phyloP scores from a whole-genome alignment of 2,113 vertebrate species.

The Pithys albifrons region DNA sequence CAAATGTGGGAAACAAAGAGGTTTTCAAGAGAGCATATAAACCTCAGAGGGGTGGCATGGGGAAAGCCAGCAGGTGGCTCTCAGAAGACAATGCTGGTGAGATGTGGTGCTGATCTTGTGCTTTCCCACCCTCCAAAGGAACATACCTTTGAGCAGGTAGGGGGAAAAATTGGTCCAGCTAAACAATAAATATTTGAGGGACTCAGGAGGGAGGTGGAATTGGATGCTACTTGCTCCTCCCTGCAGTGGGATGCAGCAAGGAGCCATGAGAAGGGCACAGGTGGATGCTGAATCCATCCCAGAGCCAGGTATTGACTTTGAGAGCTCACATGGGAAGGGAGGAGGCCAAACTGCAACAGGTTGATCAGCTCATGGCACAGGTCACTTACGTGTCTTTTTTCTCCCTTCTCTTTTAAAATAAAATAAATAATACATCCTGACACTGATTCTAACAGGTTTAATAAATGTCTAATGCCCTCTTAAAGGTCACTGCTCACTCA shows the following conservation, averaged over 20 bases:
- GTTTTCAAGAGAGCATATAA: neutral
- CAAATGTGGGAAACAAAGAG: constrained; percentile 46
- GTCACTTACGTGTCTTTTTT: neutral
- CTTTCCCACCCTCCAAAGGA: neutral
- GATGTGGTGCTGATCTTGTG: neutral
- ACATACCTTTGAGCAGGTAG: neutral
- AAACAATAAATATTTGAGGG: neutral
- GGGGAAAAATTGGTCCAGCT: neutral
- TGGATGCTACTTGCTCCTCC: neutral
- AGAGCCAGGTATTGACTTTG: neutral
- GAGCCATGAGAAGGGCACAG: neutral
- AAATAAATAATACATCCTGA: constrained; percentile 3
- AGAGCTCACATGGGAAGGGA: neutral
- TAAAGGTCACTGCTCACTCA: neutral
- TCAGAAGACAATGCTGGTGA: neutral
- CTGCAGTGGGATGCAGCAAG: neutral
- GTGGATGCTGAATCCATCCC: neutral
- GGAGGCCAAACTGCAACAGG: fast-evolving
- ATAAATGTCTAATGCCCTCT: constrained; percentile 20
- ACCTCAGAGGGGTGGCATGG: neutral
- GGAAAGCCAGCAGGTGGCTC: fast-evolving
- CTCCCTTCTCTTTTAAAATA: neutral
- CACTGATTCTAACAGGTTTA: constrained; percentile 25
- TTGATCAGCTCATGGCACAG: neutral
- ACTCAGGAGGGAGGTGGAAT: neutral